Conservation (phyloP, 2,113 vertebrate genomes). For the Phocoena phocoena region DNA sequence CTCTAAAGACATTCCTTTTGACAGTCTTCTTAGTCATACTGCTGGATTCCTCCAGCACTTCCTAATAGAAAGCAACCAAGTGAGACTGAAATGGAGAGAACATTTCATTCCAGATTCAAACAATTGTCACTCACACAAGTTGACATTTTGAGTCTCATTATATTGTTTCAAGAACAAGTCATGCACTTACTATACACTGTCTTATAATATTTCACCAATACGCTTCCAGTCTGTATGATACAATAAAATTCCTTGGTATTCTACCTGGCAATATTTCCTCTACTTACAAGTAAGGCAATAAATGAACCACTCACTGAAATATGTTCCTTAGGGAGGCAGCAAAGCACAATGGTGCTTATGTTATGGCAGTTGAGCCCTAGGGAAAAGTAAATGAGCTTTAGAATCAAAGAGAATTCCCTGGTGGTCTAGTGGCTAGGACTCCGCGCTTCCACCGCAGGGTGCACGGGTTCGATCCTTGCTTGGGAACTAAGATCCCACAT, state of each 20-base stretch:
- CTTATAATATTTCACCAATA: neutral
- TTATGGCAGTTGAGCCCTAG: neutral
- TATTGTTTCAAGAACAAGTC: neutral
- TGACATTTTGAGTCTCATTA: slow-evolving; percentile 4
- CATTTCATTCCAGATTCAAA: slow-evolving; percentile 14
- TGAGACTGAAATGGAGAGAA: neutral
- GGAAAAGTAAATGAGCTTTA: neutral
- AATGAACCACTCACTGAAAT: neutral
- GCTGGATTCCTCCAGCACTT: neutral
- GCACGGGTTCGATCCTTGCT: neutral
- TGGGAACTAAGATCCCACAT: neutral
- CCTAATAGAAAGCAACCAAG: neutral
- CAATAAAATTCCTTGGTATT: neutral
- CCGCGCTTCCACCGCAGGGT: neutral
- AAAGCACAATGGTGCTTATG: neutral
- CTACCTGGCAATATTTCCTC: neutral
- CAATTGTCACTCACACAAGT: neutral
- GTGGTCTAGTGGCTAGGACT: neutral
- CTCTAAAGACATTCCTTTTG: neutral
- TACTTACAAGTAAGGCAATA: neutral
- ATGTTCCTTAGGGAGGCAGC: neutral
- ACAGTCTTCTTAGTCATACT: neutral
- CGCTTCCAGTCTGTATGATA: neutral
- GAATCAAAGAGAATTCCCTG: neutral
- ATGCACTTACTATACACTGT: neutral